A percentile compares a stretch with the other conserved stretches of the same genome.
Conservation (phyloP, 2,888 invertebrate species). For the Cosmia pyralina region DNA sequence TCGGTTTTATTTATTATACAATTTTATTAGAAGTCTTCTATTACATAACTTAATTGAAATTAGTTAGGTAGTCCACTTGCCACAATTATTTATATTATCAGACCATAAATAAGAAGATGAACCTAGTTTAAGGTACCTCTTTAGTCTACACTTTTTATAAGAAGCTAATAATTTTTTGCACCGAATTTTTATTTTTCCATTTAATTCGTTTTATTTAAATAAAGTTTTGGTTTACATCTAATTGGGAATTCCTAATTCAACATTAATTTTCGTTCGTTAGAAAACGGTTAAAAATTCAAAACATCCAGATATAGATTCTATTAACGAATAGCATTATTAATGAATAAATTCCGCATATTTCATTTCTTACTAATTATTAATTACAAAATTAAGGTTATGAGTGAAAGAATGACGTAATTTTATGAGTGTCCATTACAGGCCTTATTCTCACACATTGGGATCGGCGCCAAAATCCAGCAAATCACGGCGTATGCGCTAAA, state of each 20-base stretch:
- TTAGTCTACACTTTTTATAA: neutral
- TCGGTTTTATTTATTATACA: too few relatives aligned
- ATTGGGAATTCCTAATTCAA: neutral
- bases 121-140: too few relatives aligned
- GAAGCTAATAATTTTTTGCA: too few relatives aligned
- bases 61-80: neutral
- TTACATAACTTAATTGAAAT: neutral
- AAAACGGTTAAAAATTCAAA: neutral
- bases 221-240: neutral
- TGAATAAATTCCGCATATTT: neutral
- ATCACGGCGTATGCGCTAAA: too few relatives aligned
- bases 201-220: neutral
- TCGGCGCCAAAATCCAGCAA: too few relatives aligned
- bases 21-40: neutral
- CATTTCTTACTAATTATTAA: slow-evolving; percentile 8
- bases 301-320: neutral
- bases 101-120: neutral
- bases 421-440: neutral
- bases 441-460: neutral
- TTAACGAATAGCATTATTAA: neutral
- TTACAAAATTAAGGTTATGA: neutral
- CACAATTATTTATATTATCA: neutral
- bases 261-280: slow-evolving; percentile 14
- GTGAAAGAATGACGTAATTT: neutral
- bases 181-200: neutral